Percentiles rank a stretch among this genome's conserved stretches.
phyloP scores from a whole-genome alignment of 2,113 vertebrate species.

The Anas platyrhynchos region DNA sequence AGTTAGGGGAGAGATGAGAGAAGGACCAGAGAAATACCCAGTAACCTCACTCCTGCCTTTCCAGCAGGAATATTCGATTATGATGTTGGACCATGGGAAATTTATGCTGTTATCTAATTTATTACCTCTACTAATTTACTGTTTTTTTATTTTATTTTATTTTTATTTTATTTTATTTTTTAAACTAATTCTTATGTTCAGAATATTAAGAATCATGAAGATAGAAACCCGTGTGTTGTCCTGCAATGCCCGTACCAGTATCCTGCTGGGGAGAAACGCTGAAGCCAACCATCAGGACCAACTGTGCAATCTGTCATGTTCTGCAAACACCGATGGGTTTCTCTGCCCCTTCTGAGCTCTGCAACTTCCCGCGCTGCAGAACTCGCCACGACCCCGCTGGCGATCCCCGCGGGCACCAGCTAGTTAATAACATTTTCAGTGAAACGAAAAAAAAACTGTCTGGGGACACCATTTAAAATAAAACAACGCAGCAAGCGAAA shows the following conservation, averaged over 20 bases:
- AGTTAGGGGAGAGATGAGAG: neutral
- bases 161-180: neutral
- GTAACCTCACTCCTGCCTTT: neutral
- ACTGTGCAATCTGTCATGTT: neutral
- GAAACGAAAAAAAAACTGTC: neutral
- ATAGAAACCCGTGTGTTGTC: rapidly evolving
- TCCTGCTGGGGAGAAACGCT: neutral
- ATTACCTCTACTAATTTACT: neutral
- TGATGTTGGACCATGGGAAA: neutral
- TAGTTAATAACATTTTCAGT: neutral
- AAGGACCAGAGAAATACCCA: neutral
- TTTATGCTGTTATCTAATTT: neutral
- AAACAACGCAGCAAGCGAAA: neutral
- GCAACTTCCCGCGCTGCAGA: rapidly evolving
- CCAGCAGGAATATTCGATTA: neutral
- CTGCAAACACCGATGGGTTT: neutral
- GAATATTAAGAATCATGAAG: rapidly evolving
- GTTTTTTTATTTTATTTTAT: too few relatives aligned
- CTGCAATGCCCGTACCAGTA: rapidly evolving
- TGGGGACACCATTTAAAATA: neutral
- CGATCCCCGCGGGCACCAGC: neutral
- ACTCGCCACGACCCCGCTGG: rapidly evolving
- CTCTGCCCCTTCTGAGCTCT: neutral
- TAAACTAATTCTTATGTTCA: neutral
- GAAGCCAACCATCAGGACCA: neutral